phyloP scores from a whole-genome alignment of 2,797 vertebrate species.

The Anguilla megastoma region DNA sequence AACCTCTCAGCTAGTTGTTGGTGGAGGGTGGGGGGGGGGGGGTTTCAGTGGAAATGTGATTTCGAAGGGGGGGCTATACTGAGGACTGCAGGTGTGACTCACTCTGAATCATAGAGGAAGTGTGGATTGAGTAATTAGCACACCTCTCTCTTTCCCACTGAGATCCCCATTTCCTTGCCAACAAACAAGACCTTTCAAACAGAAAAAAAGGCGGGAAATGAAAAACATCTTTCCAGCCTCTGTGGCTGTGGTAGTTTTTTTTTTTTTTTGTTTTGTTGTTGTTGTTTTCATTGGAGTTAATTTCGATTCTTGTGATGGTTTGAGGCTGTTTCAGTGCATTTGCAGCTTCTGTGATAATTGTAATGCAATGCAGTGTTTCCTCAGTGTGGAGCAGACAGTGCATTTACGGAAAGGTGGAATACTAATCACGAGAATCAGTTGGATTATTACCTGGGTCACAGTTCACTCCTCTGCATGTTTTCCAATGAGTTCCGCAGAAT shows the following conservation, averaged over 20 bases:
- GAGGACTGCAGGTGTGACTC: background rate
- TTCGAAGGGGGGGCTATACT: background rate
- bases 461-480: background rate
- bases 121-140: background rate
- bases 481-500: background rate
- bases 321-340: background rate
- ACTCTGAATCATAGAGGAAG: background rate
- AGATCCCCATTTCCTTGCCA: background rate
- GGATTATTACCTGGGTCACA: background rate
- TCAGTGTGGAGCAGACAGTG: background rate
- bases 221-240: background rate
- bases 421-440: background rate
- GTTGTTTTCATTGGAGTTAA: background rate
- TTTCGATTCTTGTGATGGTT: background rate
- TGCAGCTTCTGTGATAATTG: background rate
- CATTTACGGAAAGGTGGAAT: background rate
- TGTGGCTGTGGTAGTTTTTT: background rate
- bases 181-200: background rate
- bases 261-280: too few relatives aligned
- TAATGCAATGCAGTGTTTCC: background rate
- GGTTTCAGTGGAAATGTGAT: background rate
- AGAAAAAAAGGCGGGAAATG: background rate
- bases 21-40: background rate
- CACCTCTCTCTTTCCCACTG: background rate
- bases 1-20: background rate